Evolutionary conservation across 2,113 vertebrate genomes (phyloP).

Genomic region (human (Homo sapiens)): DNA sequence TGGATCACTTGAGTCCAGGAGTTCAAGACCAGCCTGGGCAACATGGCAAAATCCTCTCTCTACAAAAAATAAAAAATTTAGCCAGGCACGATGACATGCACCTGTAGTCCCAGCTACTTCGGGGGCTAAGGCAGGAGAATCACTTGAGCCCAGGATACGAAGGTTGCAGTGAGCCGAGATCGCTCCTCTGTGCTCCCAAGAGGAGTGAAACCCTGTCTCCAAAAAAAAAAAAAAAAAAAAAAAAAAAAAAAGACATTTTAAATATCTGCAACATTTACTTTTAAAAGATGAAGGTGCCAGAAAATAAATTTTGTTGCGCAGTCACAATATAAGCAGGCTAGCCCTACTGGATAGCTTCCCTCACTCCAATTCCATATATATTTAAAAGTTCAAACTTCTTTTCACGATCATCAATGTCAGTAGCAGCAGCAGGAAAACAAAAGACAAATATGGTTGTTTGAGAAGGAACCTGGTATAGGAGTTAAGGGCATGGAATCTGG

Average conservation of each 20-base stretch:
- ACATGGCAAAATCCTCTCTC: too few relatives aligned
- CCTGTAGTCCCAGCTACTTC: too few relatives aligned
- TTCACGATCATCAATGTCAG: neutral
- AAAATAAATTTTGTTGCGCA: constrained; percentile 35
- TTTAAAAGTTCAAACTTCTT: neutral
- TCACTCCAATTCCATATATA: neutral
- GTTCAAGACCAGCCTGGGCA: too few relatives aligned
- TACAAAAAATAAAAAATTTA: too few relatives aligned
- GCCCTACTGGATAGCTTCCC: neutral
- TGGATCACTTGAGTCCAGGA: too few relatives aligned
- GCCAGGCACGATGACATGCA: too few relatives aligned
- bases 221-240: too few relatives aligned
- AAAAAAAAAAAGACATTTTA: neutral
- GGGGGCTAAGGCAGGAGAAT: too few relatives aligned
- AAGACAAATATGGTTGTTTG: neutral
- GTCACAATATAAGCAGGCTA: neutral
- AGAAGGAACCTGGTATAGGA: neutral
- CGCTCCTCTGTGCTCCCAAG: too few relatives aligned
- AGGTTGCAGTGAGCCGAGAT: too few relatives aligned
- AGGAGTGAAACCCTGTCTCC: too few relatives aligned
- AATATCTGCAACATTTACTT: constrained; percentile 11
- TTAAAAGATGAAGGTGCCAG: constrained; percentile 33
- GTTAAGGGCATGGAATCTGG: neutral
- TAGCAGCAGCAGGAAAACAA: neutral
- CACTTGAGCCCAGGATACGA: too few relatives aligned